Conservation (phyloP, 1,140 invertebrate genomes). For the Gerris buenoi region DNA sequence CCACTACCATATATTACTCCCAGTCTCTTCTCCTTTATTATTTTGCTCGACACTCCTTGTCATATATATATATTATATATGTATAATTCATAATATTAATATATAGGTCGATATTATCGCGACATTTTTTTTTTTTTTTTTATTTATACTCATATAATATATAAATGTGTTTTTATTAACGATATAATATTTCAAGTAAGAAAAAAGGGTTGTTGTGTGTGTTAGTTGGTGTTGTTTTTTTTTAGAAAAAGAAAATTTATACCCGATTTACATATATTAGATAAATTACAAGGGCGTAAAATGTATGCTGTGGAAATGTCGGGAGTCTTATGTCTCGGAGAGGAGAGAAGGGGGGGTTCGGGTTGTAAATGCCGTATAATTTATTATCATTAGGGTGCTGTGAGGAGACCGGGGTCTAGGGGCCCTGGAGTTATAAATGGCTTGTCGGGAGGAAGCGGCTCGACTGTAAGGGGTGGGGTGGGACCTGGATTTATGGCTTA, state of each 20-base stretch:
- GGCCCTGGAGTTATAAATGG: conserved; percentile 17
- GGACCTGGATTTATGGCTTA: neutral
- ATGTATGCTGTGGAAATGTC: conserved; percentile 4
- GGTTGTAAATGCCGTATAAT: conserved; percentile 11
- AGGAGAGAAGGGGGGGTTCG: too few species aligned
- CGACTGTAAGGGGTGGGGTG: conserved; percentile 16
- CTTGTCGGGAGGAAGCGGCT: conserved; percentile 12
- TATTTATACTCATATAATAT: too few species aligned
- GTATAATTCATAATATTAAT: neutral
- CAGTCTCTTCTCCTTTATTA: too few species aligned
- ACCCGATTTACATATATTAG: neutral
- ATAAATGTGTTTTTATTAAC: neutral
- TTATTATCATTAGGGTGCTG: conserved; percentile 13
- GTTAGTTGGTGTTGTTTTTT: too few species aligned
- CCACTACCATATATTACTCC: too few species aligned
- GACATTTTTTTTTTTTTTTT: too few species aligned
- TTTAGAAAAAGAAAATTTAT: neutral
- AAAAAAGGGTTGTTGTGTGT: too few species aligned
- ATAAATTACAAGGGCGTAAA: conserved; percentile 2
- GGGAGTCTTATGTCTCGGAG: neutral
- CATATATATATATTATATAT: too few species aligned
- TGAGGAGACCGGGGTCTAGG: conserved; percentile 10
- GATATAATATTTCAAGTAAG: neutral
- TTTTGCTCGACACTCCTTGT: too few species aligned
- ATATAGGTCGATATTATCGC: neutral